Conservation (phyloP, 1,140 invertebrate genomes). For the Mycetomoellerius zeteki region DNA sequence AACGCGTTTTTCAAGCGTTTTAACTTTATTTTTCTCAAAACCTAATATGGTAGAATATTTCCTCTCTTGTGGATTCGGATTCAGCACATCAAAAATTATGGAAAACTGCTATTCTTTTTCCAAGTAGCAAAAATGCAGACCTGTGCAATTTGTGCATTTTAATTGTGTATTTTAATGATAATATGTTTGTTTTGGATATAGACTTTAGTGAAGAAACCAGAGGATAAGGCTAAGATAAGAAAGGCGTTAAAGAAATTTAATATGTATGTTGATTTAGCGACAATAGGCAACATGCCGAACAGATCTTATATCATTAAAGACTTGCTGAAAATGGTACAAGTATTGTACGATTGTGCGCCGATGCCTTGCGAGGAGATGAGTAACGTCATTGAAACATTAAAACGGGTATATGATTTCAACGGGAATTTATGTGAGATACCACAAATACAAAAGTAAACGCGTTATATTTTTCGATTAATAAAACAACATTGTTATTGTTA, state of each 20-base stretch:
- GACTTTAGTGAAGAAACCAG: slow-evolving; percentile 10
- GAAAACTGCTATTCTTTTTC: no score
- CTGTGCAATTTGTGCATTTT: not conserved
- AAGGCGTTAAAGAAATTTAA: slow-evolving; percentile 66
- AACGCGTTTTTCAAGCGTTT: no score
- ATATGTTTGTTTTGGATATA: slow-evolving; percentile 20
- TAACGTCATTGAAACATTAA: slow-evolving; percentile 76
- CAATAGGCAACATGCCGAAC: slow-evolving; percentile 67
- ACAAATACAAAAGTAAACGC: slow-evolving; percentile 38
- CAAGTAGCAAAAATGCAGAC: no score
- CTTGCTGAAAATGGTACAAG: slow-evolving; percentile 77
- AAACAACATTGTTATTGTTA: slow-evolving; percentile 37
- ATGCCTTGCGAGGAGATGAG: slow-evolving; percentile 76
- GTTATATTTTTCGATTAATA: not conserved
- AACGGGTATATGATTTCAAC: slow-evolving; percentile 73
- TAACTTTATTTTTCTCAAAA: no score
- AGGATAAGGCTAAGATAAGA: slow-evolving; percentile 46
- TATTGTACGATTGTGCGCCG: slow-evolving; percentile 71
- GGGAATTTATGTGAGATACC: slow-evolving; percentile 77
- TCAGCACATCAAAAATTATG: no score
- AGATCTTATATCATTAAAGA: slow-evolving; percentile 73
- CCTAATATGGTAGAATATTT: no score
- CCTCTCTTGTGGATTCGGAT: no score
- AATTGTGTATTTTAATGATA: not conserved
- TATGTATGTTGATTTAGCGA: slow-evolving; percentile 62